Percentiles rank a stretch among this genome's conserved stretches.
These are phyloP conservation scores for Aphrophora alni DNA, from an alignment of 2,888 invertebrate species.

Conservation along the genomic window DNA sequence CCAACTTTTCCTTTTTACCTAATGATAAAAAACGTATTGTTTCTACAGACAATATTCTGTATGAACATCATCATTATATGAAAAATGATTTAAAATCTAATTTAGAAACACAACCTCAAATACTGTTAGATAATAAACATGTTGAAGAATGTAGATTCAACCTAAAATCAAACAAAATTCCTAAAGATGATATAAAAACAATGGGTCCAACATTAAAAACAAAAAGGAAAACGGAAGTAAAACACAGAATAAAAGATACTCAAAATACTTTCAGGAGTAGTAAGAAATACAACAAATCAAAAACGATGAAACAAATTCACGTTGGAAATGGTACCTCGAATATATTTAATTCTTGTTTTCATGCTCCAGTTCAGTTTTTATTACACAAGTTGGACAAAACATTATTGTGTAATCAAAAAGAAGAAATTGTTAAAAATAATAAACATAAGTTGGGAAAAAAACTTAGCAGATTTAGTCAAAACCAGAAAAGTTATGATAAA, in stretches of 20 bases:
- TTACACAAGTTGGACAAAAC: background rate
- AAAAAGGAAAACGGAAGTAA: background rate
- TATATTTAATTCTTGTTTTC: background rate
- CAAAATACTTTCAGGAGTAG: background rate
- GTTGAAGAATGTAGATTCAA: too few relatives aligned
- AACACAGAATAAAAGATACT: background rate
- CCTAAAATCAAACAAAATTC: background rate
- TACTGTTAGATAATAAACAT: too few relatives aligned
- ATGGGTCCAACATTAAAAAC: background rate
- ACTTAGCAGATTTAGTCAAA: background rate
- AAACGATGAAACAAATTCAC: background rate
- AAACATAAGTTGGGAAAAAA: background rate
- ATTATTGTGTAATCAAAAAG: background rate
- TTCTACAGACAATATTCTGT: background rate
- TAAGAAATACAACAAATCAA: background rate
- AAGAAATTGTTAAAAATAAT: background rate
- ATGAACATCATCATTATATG: background rate
- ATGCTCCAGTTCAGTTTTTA: background rate
- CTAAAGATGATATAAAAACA: background rate
- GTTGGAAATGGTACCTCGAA: background rate
- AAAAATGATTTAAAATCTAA: too few relatives aligned
- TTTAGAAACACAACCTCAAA: too few relatives aligned
- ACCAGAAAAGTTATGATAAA: background rate
- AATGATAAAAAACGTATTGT: background rate
- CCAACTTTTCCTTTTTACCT: too few relatives aligned